Evolutionary conservation across 2,113 vertebrate genomes (phyloP).

Genomic region (Ifrita kowaldi): DNA sequence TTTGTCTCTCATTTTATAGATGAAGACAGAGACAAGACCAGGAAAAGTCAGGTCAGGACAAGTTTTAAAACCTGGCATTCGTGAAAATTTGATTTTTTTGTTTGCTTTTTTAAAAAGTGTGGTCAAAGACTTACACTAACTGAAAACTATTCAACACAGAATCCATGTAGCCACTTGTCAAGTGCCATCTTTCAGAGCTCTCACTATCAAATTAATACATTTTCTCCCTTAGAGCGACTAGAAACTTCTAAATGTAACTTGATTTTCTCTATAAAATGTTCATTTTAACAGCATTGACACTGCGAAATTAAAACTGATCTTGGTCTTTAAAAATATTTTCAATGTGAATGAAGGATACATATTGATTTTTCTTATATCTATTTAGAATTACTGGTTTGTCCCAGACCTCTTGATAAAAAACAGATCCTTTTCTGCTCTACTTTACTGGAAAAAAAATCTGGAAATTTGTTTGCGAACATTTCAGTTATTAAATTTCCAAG

Average conservation of each 20-base stretch:
- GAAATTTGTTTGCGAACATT: neutral
- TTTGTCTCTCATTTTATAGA: neutral
- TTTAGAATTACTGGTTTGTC: neutral
- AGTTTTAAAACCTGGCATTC: neutral
- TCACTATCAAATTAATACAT: neutral
- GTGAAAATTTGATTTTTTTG: neutral
- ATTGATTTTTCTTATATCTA: neutral
- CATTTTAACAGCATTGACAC: neutral
- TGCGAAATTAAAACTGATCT: neutral
- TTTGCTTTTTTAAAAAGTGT: neutral
- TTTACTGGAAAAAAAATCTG: neutral
- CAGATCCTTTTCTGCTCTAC: neutral
- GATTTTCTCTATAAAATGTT: neutral
- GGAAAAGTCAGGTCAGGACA: neutral
- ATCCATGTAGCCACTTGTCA: neutral
- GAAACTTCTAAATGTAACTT: neutral
- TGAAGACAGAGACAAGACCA: neutral
- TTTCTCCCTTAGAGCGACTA: neutral
- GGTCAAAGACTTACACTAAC: neutral
- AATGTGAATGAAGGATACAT: neutral
- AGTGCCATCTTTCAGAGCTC: neutral
- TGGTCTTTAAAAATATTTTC: neutral
- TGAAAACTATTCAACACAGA: neutral
- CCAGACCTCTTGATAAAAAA: neutral
- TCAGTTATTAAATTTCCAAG: neutral